A percentile compares a stretch with the other conserved stretches of the same genome.
Evolutionary conservation across 2,888 invertebrate genomes (phyloP).

Genomic region (Stenurella melanura): DNA sequence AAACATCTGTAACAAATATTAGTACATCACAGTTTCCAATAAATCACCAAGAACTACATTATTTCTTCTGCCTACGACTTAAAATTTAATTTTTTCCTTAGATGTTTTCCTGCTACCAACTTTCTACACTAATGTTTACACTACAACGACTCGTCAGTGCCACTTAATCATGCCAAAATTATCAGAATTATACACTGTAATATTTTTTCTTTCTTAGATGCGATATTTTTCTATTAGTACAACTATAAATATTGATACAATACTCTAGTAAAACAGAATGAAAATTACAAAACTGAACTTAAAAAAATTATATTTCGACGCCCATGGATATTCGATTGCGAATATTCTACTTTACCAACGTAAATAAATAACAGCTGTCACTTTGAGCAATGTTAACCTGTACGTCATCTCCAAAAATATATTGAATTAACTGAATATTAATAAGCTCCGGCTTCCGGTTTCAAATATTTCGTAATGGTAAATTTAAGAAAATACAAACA

Average conservation of each 20-base stretch:
- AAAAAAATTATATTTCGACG: conserved; percentile 1
- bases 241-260: neutral
- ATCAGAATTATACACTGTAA: neutral
- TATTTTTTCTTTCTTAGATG: neutral
- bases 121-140: conserved; percentile 31
- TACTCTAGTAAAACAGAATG: neutral
- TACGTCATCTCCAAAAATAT: conserved; percentile 50
- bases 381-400: conserved; percentile 43
- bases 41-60: conserved; percentile 12
- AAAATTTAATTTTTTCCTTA: conserved; percentile 31
- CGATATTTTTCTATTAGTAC: neutral
- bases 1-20: conserved; percentile 1
- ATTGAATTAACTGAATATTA: conserved; percentile 23
- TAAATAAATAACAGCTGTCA: conserved; percentile 43
- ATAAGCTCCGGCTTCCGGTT: conserved; percentile 4
- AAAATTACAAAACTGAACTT: neutral
- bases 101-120: conserved; percentile 15
- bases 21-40: neutral
- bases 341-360: conserved; percentile 16
- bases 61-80: conserved; percentile 10
- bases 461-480: conserved; percentile 14
- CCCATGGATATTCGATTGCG: conserved; percentile 5
- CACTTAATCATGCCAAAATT: neutral
- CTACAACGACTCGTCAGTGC: conserved; percentile 44
- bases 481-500: neutral